Conservation (phyloP, 2,888 invertebrate species). For the Pediacus dermestoides region DNA sequence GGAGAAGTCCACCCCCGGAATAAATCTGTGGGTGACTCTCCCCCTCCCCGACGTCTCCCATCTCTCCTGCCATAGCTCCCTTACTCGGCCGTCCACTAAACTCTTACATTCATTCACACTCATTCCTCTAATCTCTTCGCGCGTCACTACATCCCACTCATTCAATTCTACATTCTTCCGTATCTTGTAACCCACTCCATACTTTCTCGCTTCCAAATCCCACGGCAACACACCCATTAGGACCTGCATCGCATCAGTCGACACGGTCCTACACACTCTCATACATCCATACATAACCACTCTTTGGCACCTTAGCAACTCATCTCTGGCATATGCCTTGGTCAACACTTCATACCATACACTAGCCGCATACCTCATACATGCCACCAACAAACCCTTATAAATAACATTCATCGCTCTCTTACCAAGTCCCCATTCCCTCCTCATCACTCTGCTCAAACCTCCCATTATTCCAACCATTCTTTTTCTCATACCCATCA, state of each 20-base stretch:
- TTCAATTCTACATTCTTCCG: not conserved
- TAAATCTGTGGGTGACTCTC: not conserved
- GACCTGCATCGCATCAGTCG: constrained; percentile 12
- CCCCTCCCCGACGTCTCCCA: not conserved
- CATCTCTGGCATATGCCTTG: not conserved
- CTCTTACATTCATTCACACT: too few species aligned
- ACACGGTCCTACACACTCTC: constrained; percentile 12
- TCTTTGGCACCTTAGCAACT: constrained; percentile 3
- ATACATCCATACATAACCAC: not conserved
- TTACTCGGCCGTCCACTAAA: too few species aligned
- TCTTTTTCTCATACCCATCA: too few species aligned
- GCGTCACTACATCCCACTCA: too few species aligned
- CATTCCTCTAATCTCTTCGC: too few species aligned
- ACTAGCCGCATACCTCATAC: too few species aligned
- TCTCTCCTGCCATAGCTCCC: not conserved
- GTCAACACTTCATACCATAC: not conserved
- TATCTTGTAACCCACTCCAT: not conserved
- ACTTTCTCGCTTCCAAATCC: not conserved
- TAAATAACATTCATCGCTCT: too few species aligned
- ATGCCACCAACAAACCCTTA: too few species aligned
- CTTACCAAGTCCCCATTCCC: too few species aligned
- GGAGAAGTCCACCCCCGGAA: not conserved
- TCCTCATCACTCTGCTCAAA: too few species aligned
- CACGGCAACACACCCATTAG: constrained; percentile 11
- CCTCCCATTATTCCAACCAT: too few species aligned